Conservation (phyloP, 2,113 vertebrate species). For the Leucoraja erinaceus region DNA sequence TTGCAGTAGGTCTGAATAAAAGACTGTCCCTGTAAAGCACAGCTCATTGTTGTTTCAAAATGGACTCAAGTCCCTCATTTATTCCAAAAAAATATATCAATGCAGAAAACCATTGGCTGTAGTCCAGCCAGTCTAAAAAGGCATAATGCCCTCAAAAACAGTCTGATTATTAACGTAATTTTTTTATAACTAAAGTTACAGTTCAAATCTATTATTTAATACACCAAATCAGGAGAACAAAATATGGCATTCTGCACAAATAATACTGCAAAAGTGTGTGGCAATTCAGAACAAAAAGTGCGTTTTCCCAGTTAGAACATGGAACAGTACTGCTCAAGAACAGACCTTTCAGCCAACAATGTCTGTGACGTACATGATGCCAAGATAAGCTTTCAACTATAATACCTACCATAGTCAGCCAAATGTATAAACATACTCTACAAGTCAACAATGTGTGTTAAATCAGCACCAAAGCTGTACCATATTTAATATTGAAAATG, state of each 20-base stretch:
- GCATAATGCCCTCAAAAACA: not conserved
- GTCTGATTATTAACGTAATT: not conserved
- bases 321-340: too few relatives aligned
- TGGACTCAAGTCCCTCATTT: not conserved
- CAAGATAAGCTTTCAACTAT: not conserved
- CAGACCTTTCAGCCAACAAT: too few relatives aligned
- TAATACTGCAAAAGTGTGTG: not conserved
- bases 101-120: not conserved
- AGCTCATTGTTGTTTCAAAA: slow-evolving; percentile 13
- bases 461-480: not conserved
- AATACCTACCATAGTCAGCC: not conserved
- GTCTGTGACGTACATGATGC: too few relatives aligned
- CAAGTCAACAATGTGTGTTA: not conserved
- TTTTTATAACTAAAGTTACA: not conserved
- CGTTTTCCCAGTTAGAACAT: not conserved
- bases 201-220: not conserved
- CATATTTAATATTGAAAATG: not conserved
- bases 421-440: not conserved
- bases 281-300: not conserved
- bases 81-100: slow-evolving; percentile 25
- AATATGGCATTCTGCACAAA: not conserved
- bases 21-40: not conserved
- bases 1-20: not conserved
- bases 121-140: not conserved
- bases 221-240: not conserved